Conservation (phyloP, 2,888 invertebrate genomes). For the Melanchra persicariae region DNA sequence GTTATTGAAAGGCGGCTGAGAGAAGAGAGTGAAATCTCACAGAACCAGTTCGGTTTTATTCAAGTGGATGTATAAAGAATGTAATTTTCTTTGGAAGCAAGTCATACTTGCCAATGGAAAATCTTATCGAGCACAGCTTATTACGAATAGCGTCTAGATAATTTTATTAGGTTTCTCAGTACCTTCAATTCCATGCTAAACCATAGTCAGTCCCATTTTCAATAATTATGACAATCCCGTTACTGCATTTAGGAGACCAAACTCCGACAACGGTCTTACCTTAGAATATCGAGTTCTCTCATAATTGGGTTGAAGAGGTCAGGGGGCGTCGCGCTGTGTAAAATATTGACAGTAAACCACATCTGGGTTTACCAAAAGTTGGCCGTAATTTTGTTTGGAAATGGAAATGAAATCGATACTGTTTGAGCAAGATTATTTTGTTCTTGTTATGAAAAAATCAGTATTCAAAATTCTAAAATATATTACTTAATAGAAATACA, state of each 20-base stretch:
- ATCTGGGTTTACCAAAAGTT: slow-evolving; percentile 31
- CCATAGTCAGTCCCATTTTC: neutral
- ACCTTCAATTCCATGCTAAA: neutral
- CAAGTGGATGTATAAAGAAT: too few relatives aligned
- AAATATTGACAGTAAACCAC: slow-evolving; percentile 44
- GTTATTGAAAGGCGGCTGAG: too few relatives aligned
- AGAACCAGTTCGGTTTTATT: too few relatives aligned
- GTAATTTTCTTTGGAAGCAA: too few relatives aligned
- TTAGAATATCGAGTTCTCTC: slow-evolving; percentile 9
- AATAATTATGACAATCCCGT: slow-evolving; percentile 27
- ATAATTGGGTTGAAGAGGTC: slow-evolving; percentile 45
- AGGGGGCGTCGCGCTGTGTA: slow-evolving; percentile 17
- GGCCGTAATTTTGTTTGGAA: slow-evolving; percentile 15
- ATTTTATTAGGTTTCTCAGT: too few relatives aligned
- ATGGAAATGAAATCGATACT: slow-evolving; percentile 26
- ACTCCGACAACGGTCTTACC: slow-evolving; percentile 6
- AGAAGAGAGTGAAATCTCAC: too few relatives aligned
- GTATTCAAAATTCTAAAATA: neutral
- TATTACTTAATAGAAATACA: neutral
- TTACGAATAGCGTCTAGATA: too few relatives aligned
- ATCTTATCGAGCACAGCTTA: too few relatives aligned
- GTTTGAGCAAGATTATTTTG: neutral
- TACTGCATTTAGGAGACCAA: slow-evolving; percentile 20
- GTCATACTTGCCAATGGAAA: too few relatives aligned
- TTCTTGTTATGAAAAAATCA: neutral